Conservation (phyloP, 37 sponge, comb jelly and placozoan species). For the Ephydatia muelleri region DNA sequence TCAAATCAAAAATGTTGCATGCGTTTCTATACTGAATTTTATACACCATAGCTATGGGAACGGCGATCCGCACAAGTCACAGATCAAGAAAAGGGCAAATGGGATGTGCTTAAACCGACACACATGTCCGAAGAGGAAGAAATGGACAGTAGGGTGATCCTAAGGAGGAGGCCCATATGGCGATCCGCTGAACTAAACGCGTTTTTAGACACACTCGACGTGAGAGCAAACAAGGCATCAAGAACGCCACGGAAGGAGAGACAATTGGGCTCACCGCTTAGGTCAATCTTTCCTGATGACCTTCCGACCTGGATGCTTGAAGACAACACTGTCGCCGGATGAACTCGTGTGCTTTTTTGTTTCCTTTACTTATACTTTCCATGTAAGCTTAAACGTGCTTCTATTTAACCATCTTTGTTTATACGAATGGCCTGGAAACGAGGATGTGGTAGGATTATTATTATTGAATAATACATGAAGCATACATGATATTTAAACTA, state of each 20-base stretch:
- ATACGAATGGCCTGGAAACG: too few relatives aligned
- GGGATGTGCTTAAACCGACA: slow-evolving; percentile 4
- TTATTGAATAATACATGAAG: too few relatives aligned
- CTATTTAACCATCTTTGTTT: neutral
- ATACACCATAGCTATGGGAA: slow-evolving; percentile 3
- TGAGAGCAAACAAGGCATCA: neutral
- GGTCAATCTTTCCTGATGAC: neutral
- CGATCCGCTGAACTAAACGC: slow-evolving; percentile 1
- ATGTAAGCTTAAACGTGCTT: neutral
- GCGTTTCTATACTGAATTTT: neutral
- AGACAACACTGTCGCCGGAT: neutral
- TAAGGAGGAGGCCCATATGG: neutral
- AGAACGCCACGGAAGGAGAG: slow-evolving; percentile 5
- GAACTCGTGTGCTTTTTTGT: neutral
- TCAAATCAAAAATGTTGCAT: neutral
- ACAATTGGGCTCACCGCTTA: slow-evolving; percentile 1
- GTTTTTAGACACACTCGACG: slow-evolving; percentile 3
- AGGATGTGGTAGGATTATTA: too few relatives aligned
- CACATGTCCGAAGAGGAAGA: slow-evolving; percentile 13
- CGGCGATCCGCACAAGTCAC: neutral
- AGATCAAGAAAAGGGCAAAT: slow-evolving; percentile 12
- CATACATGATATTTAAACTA: too few relatives aligned
- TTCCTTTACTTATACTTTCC: neutral
- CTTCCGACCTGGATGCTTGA: neutral
- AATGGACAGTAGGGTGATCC: neutral